phyloP scores from a whole-genome alignment of 2,113 vertebrate genomes.

The Pholis gunnellus region DNA sequence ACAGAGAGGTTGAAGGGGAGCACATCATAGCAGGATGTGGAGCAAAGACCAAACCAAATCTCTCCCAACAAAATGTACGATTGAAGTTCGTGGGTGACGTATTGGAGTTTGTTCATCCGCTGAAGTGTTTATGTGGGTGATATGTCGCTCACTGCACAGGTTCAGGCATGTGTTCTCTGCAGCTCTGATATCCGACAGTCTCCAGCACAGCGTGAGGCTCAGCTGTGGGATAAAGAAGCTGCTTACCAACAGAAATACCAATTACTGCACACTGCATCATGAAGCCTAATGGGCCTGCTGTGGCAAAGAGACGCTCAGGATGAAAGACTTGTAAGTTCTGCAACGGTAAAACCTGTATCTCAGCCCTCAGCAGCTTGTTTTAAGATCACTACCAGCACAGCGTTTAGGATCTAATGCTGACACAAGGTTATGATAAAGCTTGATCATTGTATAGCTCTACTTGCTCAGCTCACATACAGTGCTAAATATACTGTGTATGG shows the following conservation, averaged over 20 bases:
- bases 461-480: conserved; percentile 13
- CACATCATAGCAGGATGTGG: neutral
- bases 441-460: neutral
- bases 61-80: conserved; percentile 1
- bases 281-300: conserved; percentile 69
- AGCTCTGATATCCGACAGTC: conserved; percentile 57
- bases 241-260: conserved; percentile 74
- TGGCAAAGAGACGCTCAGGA: conserved; percentile 61
- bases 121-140: conserved; percentile 52
- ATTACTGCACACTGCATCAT: conserved; percentile 71
- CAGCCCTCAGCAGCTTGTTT: conserved; percentile 45
- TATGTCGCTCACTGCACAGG: conserved; percentile 46
- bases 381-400: conserved; percentile 2
- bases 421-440: conserved; percentile 17
- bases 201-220: conserved; percentile 66
- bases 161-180: conserved; percentile 52
- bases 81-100: conserved; percentile 4
- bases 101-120: conserved; percentile 25
- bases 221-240: conserved; percentile 61
- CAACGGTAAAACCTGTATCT: conserved; percentile 49
- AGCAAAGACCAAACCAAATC: conserved; percentile 24
- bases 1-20: conserved; percentile 1
- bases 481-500: conserved; percentile 4
- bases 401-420: conserved; percentile 4
- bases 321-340: conserved; percentile 58